Conservation (phyloP, 2,888 invertebrate species). For the Euplagia quadripunctaria region DNA sequence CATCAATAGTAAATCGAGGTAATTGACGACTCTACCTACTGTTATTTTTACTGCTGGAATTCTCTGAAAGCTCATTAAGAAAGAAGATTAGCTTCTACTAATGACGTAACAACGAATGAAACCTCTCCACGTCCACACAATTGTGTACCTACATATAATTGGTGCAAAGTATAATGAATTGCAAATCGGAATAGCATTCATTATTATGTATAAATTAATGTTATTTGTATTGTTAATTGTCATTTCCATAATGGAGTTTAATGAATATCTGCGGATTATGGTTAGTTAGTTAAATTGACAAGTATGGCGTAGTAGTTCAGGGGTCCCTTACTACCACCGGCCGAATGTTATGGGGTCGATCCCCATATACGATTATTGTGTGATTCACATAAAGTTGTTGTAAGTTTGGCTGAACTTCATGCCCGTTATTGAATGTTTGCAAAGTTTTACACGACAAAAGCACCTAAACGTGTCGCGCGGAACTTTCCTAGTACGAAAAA, state of each 20-base stretch:
- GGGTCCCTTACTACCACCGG: not conserved
- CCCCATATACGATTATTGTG: not conserved
- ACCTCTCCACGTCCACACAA: not conserved
- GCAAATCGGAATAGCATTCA: not conserved
- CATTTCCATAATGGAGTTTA: not conserved
- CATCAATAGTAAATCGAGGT: not conserved
- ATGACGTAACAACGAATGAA: not conserved
- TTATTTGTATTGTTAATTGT: not conserved
- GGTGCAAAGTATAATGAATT: not conserved
- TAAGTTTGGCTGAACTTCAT: not conserved
- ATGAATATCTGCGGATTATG: not conserved
- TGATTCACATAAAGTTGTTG: not conserved
- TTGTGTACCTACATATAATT: not conserved
- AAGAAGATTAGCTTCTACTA: not conserved
- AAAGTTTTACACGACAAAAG: not conserved
- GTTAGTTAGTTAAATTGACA: not conserved
- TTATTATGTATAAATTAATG: constrained; percentile 1
- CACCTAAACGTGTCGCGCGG: not conserved
- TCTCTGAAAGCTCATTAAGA: no score
- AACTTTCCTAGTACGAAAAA: not conserved
- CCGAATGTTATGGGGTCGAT: not conserved
- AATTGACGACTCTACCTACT: not conserved
- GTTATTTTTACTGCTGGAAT: not conserved
- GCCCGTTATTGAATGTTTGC: not conserved
- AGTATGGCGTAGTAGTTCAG: not conserved